Evolutionary conservation across 2,113 vertebrate genomes (phyloP).

Genomic region (Urocolius indicus): DNA sequence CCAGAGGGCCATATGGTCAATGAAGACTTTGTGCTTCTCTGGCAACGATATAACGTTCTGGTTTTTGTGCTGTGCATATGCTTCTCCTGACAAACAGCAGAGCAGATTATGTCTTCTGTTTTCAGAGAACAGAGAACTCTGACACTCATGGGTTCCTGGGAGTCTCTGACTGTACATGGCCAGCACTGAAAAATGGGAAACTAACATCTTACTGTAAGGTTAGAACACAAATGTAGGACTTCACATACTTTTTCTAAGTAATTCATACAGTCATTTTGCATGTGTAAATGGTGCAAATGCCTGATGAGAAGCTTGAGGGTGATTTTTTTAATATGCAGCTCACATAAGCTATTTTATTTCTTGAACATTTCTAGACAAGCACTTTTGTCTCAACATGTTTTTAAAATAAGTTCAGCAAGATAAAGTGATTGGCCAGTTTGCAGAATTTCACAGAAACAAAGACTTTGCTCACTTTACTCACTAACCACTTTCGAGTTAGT

Average conservation of each 20-base stretch:
- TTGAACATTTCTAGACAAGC: background rate
- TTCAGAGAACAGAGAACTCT: background rate
- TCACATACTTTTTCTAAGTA: background rate
- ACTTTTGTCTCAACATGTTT: background rate
- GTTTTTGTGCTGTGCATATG: background rate
- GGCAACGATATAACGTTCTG: fast-evolving
- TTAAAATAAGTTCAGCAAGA: background rate
- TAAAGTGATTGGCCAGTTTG: too few relatives aligned
- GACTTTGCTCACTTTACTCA: background rate
- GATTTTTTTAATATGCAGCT: background rate
- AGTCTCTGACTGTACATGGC: background rate
- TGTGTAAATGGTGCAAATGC: background rate
- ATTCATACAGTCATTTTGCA: background rate
- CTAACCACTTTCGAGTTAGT: background rate
- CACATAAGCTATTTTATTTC: background rate
- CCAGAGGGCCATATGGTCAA: background rate
- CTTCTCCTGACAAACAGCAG: background rate
- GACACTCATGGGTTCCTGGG: background rate
- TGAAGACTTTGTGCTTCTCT: background rate
- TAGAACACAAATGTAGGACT: background rate
- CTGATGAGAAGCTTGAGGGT: background rate
- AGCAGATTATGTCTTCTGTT: background rate
- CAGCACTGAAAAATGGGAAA: background rate
- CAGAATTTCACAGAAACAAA: background rate
- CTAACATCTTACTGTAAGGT: background rate